Evolutionary conservation across 1,140 invertebrate species (phyloP).

Genomic region (Heterodera carotae): DNA sequence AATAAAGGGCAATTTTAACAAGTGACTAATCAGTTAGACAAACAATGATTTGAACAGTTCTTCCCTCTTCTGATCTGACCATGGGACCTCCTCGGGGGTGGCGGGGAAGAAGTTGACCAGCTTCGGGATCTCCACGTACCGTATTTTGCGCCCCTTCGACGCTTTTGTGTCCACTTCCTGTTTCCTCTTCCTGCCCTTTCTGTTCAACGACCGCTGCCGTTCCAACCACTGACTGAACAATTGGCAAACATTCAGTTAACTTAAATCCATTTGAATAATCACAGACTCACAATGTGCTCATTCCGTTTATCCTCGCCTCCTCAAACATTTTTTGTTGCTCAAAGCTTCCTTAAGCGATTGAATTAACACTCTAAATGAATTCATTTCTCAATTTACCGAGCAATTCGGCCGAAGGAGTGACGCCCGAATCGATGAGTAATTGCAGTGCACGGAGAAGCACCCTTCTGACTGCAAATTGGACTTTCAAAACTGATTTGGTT

Average conservation of each 20-base stretch:
- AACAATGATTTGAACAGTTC: conserved; percentile 65
- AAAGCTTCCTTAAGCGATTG: not conserved
- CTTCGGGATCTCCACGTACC: conserved; percentile 86
- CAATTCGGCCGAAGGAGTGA: not conserved
- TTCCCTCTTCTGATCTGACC: conserved; percentile 58
- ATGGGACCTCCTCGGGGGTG: conserved; percentile 51
- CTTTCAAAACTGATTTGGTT: not conserved
- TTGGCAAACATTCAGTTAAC: conserved; percentile 72
- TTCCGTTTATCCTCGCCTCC: not conserved
- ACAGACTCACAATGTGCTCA: not conserved
- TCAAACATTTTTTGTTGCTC: not conserved
- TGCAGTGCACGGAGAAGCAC: not conserved
- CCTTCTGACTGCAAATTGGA: not conserved
- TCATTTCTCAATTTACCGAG: not conserved
- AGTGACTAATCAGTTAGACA: not conserved
- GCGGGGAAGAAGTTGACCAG: conserved; percentile 77
- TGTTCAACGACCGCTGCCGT: conserved; percentile 74
- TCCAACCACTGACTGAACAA: conserved; percentile 78
- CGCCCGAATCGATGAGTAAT: not conserved
- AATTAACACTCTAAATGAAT: not conserved
- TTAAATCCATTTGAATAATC: not conserved
- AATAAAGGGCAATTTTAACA: too few species aligned
- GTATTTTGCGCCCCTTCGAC: conserved; percentile 74
- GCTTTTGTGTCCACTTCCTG: conserved; percentile 70
- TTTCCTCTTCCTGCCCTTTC: conserved; percentile 81